These are phyloP conservation scores for Ryuthela nishihirai DNA, from an alignment of 2,888 invertebrate genomes.

Conservation along the genomic window DNA sequence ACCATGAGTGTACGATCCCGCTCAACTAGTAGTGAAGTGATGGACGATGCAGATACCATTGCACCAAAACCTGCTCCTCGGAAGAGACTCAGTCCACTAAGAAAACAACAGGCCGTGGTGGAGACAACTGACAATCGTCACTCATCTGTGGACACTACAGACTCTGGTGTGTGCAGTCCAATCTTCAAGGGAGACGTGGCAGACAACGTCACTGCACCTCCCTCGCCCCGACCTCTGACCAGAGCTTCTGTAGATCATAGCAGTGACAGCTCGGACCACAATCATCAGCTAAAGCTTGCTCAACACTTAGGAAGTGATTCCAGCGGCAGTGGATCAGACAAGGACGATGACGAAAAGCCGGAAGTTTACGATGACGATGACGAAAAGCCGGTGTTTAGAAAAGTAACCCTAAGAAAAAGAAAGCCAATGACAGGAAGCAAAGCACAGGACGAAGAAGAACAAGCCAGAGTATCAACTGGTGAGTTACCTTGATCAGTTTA, in stretches of 20 bases:
- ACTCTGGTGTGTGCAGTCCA: slow-evolving; percentile 30
- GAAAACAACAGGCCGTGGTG: slow-evolving; percentile 41
- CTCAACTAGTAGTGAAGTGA: slow-evolving; percentile 37
- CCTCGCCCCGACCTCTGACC: slow-evolving; percentile 14
- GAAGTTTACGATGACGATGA: slow-evolving; percentile 57
- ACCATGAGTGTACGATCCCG: slow-evolving; percentile 24
- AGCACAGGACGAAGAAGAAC: slow-evolving; percentile 3
- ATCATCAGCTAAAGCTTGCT: slow-evolving; percentile 11
- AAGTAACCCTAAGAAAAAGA: slow-evolving; percentile 62
- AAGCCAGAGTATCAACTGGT: too few relatives aligned
- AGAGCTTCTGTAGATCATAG: slow-evolving; percentile 31
- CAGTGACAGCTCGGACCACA: slow-evolving; percentile 17
- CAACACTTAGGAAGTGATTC: slow-evolving; percentile 18
- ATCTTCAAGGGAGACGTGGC: slow-evolving; percentile 11
- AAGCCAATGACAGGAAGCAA: slow-evolving; percentile 16
- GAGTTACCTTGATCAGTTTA: too few relatives aligned
- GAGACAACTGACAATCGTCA: slow-evolving; percentile 32
- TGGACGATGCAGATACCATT: slow-evolving; percentile 24
- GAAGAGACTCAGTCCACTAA: slow-evolving; percentile 32
- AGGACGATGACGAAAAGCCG: slow-evolving; percentile 53
- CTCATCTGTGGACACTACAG: slow-evolving; percentile 30
- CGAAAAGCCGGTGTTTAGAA: slow-evolving; percentile 63
- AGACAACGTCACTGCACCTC: slow-evolving; percentile 14
- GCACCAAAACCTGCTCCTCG: slow-evolving; percentile 18
- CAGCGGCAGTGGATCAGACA: slow-evolving; percentile 26